Evolutionary conservation across 2,113 vertebrate genomes (phyloP), one percentile per base, ranked within the genome.

Genomic region (Gavialis gangeticus): DNA sequence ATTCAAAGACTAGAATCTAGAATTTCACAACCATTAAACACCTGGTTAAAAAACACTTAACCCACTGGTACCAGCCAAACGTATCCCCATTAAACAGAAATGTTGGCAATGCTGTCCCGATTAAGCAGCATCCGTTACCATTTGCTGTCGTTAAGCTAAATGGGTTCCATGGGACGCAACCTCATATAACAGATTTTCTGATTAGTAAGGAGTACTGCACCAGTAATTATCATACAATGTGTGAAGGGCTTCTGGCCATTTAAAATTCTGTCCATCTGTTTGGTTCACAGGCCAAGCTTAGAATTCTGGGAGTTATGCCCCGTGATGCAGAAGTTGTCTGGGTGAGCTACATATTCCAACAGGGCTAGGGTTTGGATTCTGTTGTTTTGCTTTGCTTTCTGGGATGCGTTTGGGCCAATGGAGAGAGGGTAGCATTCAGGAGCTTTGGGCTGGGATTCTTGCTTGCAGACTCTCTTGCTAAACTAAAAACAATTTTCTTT

Each of bases 101-200:
- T 3, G 0, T 54, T 96, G 95, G 95, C 94, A 93, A 66, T 86
- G 88, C 79, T 85, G 84, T 92, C 90, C 92, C 0, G 4, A 88
- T 91, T 71, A 94, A 91, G 90, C 82, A 96, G 96, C 80, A 97
- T 92, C 94, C 95, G 94, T 90, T 93, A 88, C 92, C 91, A 95
- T 97, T 97, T 93, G 88, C 89, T 94, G 84, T 95, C 92, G 94
- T 97, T 97, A 97, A 85, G 93, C 92, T 95, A 96, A 97, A 96
- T 69, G 3, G 80, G 91, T 89, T 97, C 91, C 95, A 76, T 81
- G 92, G 94, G 97, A 97, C 89, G 76, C 55, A 85, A 85, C 34
- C 54, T 78, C 66, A 76, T 81, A 66, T 56, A 91, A 89, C 76
- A 96, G 86, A 97, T 96, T 97, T 97, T 94, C 91, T 94, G 89